Base-by-base conservation (phyloP, 2,797 vertebrate species). In the Crocidura indochinensis region DNA sequence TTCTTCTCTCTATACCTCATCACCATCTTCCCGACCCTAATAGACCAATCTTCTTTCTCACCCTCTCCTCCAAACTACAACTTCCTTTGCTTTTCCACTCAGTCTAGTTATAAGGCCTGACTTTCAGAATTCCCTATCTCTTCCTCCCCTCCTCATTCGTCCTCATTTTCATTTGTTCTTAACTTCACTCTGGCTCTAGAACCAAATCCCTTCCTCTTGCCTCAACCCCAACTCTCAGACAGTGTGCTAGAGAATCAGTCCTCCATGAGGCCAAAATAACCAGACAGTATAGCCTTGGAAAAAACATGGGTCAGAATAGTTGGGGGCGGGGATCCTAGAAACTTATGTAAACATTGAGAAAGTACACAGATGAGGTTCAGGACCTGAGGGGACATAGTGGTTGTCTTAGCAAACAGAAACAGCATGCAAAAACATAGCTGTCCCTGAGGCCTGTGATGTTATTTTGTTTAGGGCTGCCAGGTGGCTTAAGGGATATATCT, bases 301-400 rank as follows among this genome's bases (percentile, higher is more conserved):
- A 88, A 88, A 74, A 92, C 92, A n/a, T 92, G 65, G 17, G n/a
- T 92, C 85, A 29, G 3, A 85, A 74, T 92, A 69, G 76, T 84
- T 88, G 56, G 49, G 4, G 49, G 51, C 11, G 84, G 29, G 87
- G 77, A 9, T 84, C 62, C 47, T 71, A 26, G 81, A 90, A 56
- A 79, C 56, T 80, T 56, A 62, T 73, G 64, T 89, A 95, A 91
- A 88, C 85, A 71, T 79, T 80, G 79, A 73, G 76, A 90, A 76
- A 77, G 60, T 74, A 92, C 0, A 53, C 83, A 92, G 65, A 80
- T 90, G 74, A 91, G n/a, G 80, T 91, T 69, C 47, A 77, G 49
- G 74, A 27, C n/a, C 69, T 86, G 44, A 44, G 69, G 49, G 71
- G n/a, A 1, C 1, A 26, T 19, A 11, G 14, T 83, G 88, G 69